Percentiles rank a stretch among this genome's conserved stretches.
phyloP scores from a whole-genome alignment of 2,888 invertebrate genomes.

The Rhagonycha lutea region DNA sequence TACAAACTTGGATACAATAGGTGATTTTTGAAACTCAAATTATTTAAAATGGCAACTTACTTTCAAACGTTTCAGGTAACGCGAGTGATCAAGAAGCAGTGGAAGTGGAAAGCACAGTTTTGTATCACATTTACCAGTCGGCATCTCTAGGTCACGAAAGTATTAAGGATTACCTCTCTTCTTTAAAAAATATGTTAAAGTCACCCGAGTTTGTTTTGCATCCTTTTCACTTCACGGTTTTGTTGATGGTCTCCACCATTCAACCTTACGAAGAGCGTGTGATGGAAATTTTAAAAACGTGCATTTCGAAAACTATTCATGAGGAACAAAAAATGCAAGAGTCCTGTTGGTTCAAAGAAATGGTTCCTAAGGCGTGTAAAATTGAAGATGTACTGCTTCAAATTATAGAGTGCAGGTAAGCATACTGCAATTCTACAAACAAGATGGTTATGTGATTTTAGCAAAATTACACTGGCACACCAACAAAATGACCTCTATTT shows the following conservation, averaged over 20 bases:
- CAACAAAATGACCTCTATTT: too few species aligned
- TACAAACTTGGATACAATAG: conserved; percentile 45
- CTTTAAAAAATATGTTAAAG: conserved; percentile 57
- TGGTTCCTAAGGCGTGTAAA: conserved; percentile 49
- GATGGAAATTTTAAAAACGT: conserved; percentile 51
- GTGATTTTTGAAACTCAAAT: conserved; percentile 36
- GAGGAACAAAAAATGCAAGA: conserved; percentile 48
- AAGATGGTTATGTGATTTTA: too few species aligned
- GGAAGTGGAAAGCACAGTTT: conserved; percentile 64
- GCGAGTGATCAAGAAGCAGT: conserved; percentile 58
- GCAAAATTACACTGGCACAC: too few species aligned
- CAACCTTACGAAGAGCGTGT: conserved; percentile 55
- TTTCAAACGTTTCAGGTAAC: conserved; percentile 45
- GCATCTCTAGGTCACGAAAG: conserved; percentile 53
- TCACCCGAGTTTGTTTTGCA: conserved; percentile 65
- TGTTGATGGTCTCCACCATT: conserved; percentile 59
- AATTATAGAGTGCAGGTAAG: conserved; percentile 58
- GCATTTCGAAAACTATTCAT: conserved; percentile 44
- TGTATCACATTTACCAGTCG: conserved; percentile 61
- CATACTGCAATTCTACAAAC: not conserved
- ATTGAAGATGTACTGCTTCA: conserved; percentile 53
- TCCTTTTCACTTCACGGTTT: conserved; percentile 65
- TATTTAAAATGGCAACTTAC: not conserved
- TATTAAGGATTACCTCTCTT: conserved; percentile 55
- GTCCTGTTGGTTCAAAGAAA: conserved; percentile 62